These are phyloP conservation scores for Cataglyphis hispanica DNA, from an alignment of 1,140 invertebrate genomes.

Conservation along the genomic window DNA sequence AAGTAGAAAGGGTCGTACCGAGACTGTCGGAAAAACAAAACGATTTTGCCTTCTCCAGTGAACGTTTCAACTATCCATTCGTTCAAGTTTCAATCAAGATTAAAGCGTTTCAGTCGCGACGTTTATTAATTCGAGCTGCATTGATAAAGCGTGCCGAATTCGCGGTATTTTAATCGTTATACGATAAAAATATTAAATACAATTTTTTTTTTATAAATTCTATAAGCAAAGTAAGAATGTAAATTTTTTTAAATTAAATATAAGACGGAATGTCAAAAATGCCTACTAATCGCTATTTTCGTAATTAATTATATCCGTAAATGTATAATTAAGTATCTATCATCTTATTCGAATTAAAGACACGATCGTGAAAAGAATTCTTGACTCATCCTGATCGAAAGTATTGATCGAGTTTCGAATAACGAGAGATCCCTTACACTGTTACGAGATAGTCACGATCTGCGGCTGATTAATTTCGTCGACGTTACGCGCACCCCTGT, in stretches of 20 bases:
- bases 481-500: conserved; percentile 3
- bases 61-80: conserved; percentile 8
- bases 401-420: conserved; percentile 26
- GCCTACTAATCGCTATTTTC: neutral
- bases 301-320: neutral
- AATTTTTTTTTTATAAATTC: neutral
- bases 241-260: conserved; percentile 15
- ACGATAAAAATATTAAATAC: neutral
- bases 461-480: conserved; percentile 35
- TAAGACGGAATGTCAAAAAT: neutral
- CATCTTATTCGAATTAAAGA: neutral
- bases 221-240: neutral
- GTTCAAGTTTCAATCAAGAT: neutral
- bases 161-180: neutral
- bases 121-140: neutral
- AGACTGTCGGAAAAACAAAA: conserved; percentile 39
- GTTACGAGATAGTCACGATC: neutral
- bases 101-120: neutral
- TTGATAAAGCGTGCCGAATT: neutral
- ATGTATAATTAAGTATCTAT: neutral
- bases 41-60: conserved; percentile 24
- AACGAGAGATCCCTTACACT: neutral
- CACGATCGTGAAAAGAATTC: neutral
- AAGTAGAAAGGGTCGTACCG: conserved; percentile 39
- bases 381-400: neutral